Evolutionary conservation across 1,140 invertebrate species (phyloP), one percentile per base, ranked within the genome.

Genomic region (Drosophila melanogaster): DNA sequence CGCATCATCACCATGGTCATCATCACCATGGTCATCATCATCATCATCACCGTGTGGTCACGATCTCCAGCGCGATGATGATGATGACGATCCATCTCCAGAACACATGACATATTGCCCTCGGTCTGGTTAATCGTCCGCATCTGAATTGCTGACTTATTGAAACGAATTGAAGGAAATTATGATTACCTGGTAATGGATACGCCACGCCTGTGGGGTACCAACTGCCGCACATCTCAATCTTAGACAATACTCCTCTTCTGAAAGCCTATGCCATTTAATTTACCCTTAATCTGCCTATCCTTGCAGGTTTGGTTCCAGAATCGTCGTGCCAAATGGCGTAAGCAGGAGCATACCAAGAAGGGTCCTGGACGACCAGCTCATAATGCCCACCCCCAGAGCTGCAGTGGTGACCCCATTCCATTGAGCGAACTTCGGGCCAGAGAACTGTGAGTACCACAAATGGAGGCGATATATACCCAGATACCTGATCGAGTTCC

Each of bases 291-390:
- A 38, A n/a, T n/a, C n/a, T 38, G 11, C 3, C 11, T 38, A 12
- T 14, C 10, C 37, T 22, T 22, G 19, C 38, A 99, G 98, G 99
- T 99, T 37, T 99, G 98, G 98, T 99, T 99, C 93, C 99, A 99
- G 94, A 99, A 99, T 92, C 95, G 99, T 22, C 94, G 99, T 30
- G 99, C 99, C 11, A 99, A 99, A 93, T 99, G 98, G 98, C 94
- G 98, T 53, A 99, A 99, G 93, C 98, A 98, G 93, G 99, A 99
- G 92, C 98, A 99, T 93, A 99, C 98, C 38, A 98, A 99, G 93
- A 99, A 99, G 84, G 98, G 98, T n/a, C 98, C 98, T 0, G 98
- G 98, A 0, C 95, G 98, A 92, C 98, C 98, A 37, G 98, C 98
- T 2, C 98, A 99, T 93, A 99, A 99, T 93, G 98, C 98, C 2